Base-by-base conservation (phyloP, 2,113 vertebrate genomes). In the Xiphophorus hellerii region DNA sequence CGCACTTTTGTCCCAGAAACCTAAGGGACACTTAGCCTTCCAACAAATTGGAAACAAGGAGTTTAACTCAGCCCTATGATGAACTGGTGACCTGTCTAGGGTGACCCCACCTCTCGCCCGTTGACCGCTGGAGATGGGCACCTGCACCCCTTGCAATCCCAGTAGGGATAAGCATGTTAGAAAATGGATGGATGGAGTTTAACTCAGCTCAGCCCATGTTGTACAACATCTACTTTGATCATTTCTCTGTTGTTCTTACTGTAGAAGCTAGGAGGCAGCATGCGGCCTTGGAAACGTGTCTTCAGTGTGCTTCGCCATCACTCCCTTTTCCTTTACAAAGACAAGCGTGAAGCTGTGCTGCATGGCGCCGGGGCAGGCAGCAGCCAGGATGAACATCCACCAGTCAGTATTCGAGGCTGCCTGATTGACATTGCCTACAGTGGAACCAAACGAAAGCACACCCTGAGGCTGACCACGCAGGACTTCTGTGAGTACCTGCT, bases 401-500 rank as follows among this genome's bases (percentile, higher is more conserved):
- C 96, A 65, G 95, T 98, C 95, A 96, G 96, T 94, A 94, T 98
- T 93, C 95, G 94, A 71, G 96, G 96, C 93, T 97, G 97, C 95
- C 95, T 99, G 91, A 96, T 98, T 86, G 98, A 99, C 96, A 98
- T 99, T 77, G 97, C 98, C 85, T 99, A 99, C 96, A 97, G 97
- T 86, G 97, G 98, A 86, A 99, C 97, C 87, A 98, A 98, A 92
- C 96, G 96, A 77, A 98, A 97, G 90, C 95, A 99, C 92, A 95
- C 96, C 80, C 95, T 99, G 94, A 94, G 97, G 76, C 96, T 99
- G 91, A 99, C 96, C 90, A 99, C 98, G 51, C 96, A 97, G 93
- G 97, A 99, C 96, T 98, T 97, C 95, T 98, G 96, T 91, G 98
- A 99, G 94, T 98, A 97, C 94, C 96, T 99, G 91, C 96, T 99